Percentiles rank a stretch among this genome's conserved stretches.
Evolutionary conservation across 2,888 invertebrate species (phyloP).

Genomic region (Thalpophila matura): DNA sequence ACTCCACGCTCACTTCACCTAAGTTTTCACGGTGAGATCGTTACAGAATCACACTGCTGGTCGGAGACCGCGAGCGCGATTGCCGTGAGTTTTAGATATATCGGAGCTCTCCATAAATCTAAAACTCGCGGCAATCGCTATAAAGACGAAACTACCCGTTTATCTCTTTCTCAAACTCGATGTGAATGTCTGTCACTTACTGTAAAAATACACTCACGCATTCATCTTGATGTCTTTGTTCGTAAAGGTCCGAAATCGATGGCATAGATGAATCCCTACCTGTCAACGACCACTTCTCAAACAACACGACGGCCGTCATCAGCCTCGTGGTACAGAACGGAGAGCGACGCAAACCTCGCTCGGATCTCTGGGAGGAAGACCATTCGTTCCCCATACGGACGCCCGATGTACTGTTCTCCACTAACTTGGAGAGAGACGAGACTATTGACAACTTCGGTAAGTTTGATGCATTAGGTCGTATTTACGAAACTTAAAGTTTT

Average conservation of each 20-base stretch:
- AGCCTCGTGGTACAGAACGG: slow-evolving; percentile 94
- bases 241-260: slow-evolving; percentile 93
- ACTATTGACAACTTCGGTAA: slow-evolving; percentile 95
- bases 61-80: too few species aligned
- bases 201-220: too few species aligned
- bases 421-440: slow-evolving; percentile 95
- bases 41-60: too few species aligned
- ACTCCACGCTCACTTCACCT: too few species aligned
- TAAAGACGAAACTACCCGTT: too few species aligned
- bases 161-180: too few species aligned
- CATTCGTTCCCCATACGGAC: slow-evolving; percentile 87
- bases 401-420: slow-evolving; percentile 93
- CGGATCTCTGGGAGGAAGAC: slow-evolving; percentile 94
- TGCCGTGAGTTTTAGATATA: too few species aligned
- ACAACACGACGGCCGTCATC: slow-evolving; percentile 93
- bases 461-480: too few species aligned
- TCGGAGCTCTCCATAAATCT: too few species aligned
- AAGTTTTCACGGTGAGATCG: too few species aligned
- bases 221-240: neutral
- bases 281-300: slow-evolving; percentile 93
- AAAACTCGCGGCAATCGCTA: too few species aligned
- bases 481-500: neutral
- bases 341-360: slow-evolving; percentile 92
- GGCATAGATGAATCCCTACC: slow-evolving; percentile 93
- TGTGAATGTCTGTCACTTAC: too few species aligned